Evolutionary conservation across 2,888 invertebrate species (phyloP).

Genomic region (Polydrusus cervinus): DNA sequence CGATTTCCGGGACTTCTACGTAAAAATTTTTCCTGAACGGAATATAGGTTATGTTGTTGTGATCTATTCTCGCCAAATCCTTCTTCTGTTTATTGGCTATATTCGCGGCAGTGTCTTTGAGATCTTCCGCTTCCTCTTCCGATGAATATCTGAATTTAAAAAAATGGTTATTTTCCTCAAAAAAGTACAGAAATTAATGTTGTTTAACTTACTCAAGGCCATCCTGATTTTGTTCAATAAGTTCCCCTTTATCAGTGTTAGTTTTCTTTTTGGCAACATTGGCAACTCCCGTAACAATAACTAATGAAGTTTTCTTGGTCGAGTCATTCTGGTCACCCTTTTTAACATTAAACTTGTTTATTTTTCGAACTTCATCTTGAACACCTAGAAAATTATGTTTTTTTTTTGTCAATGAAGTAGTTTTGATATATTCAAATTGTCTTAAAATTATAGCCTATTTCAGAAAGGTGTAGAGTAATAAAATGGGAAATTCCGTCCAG

Average conservation of each 20-base stretch:
- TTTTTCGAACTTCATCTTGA: slow-evolving; percentile 88
- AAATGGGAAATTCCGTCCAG: no score
- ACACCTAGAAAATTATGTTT: slow-evolving; percentile 66
- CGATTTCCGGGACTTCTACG: slow-evolving; percentile 96
- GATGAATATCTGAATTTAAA: slow-evolving; percentile 83
- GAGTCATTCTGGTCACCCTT: slow-evolving; percentile 66
- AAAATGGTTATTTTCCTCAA: background rate
- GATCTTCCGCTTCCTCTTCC: slow-evolving; percentile 96
- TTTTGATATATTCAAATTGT: no score
- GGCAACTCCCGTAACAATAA: slow-evolving; percentile 79
- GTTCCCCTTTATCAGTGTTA: slow-evolving; percentile 91
- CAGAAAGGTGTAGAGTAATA: no score
- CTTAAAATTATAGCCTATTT: no score
- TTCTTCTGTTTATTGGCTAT: slow-evolving; percentile 93
- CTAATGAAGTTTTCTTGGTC: slow-evolving; percentile 78
- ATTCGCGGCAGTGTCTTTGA: slow-evolving; percentile 91
- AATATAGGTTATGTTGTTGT: slow-evolving; percentile 88
- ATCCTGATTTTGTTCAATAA: slow-evolving; percentile 99
- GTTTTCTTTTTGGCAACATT: slow-evolving; percentile 89
- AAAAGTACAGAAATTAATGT: background rate
- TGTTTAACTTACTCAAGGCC: slow-evolving; percentile 79
- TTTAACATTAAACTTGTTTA: slow-evolving; percentile 81
- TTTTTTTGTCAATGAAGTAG: background rate
- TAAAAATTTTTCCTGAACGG: slow-evolving; percentile 93
- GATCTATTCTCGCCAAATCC: slow-evolving; percentile 95